These are phyloP conservation scores for Clarias pachynema DNA, from an alignment of 2,797 vertebrate species.

Conservation along the genomic window DNA sequence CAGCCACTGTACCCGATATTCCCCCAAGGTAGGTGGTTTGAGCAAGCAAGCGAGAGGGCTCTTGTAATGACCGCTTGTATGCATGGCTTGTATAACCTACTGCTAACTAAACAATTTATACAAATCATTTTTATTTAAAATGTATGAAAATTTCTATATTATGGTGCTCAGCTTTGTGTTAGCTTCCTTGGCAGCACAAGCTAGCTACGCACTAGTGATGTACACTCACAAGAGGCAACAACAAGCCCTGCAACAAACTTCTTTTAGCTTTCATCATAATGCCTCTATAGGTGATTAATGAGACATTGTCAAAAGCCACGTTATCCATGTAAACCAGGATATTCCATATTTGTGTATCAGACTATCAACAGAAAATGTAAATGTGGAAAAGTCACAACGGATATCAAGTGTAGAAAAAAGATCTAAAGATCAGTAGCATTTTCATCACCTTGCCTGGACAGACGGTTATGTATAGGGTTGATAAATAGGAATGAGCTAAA, in stretches of 20 bases:
- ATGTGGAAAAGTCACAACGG: neutral
- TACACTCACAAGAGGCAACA: neutral
- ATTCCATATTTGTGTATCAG: neutral
- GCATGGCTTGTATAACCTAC: neutral
- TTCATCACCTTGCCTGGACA: neutral
- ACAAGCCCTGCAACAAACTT: neutral
- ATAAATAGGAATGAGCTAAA: neutral
- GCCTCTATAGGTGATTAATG: neutral
- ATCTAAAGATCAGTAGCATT: neutral
- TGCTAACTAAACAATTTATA: neutral
- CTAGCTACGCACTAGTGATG: neutral
- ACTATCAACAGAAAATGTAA: neutral
- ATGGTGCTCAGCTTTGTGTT: neutral
- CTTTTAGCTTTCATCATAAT: neutral
- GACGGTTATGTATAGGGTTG: neutral
- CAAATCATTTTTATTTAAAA: neutral
- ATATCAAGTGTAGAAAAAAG: neutral
- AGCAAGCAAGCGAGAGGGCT: neutral
- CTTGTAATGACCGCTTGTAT: neutral
- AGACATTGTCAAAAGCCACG: neutral
- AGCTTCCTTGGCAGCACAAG: neutral
- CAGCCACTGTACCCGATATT: conserved; percentile 55
- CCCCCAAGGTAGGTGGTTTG: neutral
- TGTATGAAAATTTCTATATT: neutral
- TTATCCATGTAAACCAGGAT: neutral